These are phyloP conservation scores for Mustelus asterias DNA, from an alignment of 2,113 vertebrate genomes.

Conservation along the genomic window DNA sequence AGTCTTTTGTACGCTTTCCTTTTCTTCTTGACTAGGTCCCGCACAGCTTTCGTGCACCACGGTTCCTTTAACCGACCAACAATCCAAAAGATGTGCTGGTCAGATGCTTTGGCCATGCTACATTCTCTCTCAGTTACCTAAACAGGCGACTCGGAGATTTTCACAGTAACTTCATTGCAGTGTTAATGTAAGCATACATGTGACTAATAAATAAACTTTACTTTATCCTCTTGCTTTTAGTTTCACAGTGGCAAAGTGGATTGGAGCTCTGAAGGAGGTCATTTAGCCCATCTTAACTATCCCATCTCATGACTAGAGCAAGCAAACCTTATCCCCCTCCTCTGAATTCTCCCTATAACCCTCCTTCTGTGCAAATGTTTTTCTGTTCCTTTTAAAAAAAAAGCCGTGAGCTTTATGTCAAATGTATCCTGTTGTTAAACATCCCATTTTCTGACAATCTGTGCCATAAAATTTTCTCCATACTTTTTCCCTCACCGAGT, in stretches of 20 bases:
- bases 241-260: background rate
- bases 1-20: too few species aligned
- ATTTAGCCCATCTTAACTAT: background rate
- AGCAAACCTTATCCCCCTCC: background rate
- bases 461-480: background rate
- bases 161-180: too few species aligned
- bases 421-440: background rate
- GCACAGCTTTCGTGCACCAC: too few species aligned
- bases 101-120: too few species aligned
- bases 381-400: background rate
- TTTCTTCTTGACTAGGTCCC: too few species aligned
- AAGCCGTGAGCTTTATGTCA: background rate
- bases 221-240: background rate
- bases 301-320: background rate
- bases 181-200: too few species aligned
- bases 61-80: too few species aligned
- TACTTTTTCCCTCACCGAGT: too few species aligned
- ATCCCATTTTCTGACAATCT: background rate
- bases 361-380: background rate
- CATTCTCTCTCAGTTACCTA: too few species aligned
- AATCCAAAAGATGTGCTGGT: too few species aligned
- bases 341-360: background rate
- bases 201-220: too few species aligned
- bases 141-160: too few species aligned
- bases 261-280: background rate